A percentile compares a stretch with the other conserved stretches of the same genome.
Conservation (phyloP, 2,113 vertebrate genomes). For the Periophthalmodon schlosseri region DNA sequence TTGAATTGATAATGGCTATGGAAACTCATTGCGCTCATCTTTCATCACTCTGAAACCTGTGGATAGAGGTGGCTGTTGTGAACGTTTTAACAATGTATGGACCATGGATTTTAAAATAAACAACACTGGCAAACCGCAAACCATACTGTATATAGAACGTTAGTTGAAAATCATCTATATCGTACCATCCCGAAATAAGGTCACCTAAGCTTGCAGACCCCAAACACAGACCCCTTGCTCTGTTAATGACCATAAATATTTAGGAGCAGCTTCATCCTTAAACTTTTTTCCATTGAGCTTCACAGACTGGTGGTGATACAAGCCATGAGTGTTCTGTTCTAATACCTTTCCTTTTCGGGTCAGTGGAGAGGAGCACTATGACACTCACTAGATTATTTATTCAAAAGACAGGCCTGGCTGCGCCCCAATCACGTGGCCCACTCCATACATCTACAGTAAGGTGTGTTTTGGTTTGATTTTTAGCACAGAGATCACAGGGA, state of each 20-base stretch:
- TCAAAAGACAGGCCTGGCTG: conserved; percentile 10
- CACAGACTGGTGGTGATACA: conserved; percentile 18
- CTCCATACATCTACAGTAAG: background rate
- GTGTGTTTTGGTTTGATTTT: conserved; percentile 5
- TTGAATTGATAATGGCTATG: too few species aligned
- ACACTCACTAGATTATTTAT: conserved; percentile 20
- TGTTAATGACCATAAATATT: conserved; percentile 4
- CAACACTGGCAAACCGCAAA: too few species aligned
- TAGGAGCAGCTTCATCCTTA: background rate
- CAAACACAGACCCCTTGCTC: background rate
- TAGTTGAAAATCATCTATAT: too few species aligned
- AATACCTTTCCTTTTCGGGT: conserved; percentile 75
- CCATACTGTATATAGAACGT: too few species aligned
- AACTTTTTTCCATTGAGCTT: conserved; percentile 2
- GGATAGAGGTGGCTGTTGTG: too few species aligned
- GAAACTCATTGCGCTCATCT: too few species aligned
- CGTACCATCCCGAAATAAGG: background rate
- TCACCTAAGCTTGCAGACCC: background rate
- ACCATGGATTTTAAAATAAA: too few species aligned
- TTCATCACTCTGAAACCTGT: too few species aligned
- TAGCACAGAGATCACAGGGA: background rate
- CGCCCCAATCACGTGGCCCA: background rate
- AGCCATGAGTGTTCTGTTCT: conserved; percentile 36
- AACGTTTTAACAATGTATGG: too few species aligned
- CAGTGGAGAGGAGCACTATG: conserved; percentile 38